phyloP scores from a whole-genome alignment of 1,140 invertebrate genomes.

The Chironomus tepperi region DNA sequence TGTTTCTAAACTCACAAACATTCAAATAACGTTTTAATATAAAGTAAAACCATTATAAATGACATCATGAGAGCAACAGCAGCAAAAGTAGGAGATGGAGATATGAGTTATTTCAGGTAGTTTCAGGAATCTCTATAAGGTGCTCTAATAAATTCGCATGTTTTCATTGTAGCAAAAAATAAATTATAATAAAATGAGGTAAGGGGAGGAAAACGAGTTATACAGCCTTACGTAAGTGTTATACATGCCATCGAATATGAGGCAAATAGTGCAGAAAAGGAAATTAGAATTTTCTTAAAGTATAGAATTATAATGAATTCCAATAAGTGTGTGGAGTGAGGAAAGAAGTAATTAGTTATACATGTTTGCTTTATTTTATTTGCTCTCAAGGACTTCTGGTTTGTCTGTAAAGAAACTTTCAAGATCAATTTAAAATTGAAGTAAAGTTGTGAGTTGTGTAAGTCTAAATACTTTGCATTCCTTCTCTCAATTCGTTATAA shows the following conservation, averaged over 20 bases:
- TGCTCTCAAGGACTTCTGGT: conserved; percentile 18
- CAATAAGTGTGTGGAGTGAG: not conserved
- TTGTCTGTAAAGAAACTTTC: conserved; percentile 16
- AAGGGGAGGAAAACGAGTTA: not conserved
- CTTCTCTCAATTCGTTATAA: not conserved
- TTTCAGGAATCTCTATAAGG: not conserved
- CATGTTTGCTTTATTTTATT: not conserved
- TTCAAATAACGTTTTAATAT: not conserved
- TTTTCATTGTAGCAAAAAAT: no score
- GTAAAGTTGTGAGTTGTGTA: conserved; percentile 21
- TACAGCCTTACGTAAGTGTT: not conserved
- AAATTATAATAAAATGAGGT: not conserved
- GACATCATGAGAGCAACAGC: not conserved
- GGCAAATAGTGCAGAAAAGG: not conserved
- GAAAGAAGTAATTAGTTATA: not conserved
- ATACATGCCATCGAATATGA: not conserved
- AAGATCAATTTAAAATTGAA: conserved; percentile 15
- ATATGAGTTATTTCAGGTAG: not conserved
- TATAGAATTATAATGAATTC: not conserved
- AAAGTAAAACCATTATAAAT: not conserved
- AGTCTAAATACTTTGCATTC: conserved; percentile 14
- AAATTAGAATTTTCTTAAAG: not conserved
- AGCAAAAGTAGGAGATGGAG: no score
- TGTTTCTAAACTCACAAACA: not conserved
- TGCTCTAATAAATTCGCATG: not conserved